These are phyloP conservation scores for Tricholauxania praeusta DNA, from an alignment of 2,888 invertebrate species.

Conservation along the genomic window DNA sequence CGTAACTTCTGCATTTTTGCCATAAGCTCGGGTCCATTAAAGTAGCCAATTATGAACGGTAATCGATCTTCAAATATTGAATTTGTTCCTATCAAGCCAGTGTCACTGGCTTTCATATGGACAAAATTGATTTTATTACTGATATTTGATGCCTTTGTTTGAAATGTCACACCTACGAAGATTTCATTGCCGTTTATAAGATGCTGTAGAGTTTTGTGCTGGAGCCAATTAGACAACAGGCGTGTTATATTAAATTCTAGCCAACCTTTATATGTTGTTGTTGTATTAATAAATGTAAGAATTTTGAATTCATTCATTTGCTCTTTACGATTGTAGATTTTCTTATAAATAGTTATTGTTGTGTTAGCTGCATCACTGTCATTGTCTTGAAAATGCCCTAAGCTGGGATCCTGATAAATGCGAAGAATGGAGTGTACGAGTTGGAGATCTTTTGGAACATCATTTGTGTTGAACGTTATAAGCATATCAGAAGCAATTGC, in stretches of 20 bases:
- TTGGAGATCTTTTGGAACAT: constrained; percentile 83
- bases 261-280: constrained; percentile 83
- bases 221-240: constrained; percentile 82
- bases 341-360: constrained; percentile 57
- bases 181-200: constrained; percentile 48
- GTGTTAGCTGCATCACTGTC: constrained; percentile 41
- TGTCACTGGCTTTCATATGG: constrained; percentile 76
- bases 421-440: constrained; percentile 85
- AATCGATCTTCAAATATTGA: constrained; percentile 78
- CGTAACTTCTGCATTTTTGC: constrained; percentile 69
- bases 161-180: constrained; percentile 52
- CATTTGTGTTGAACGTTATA: constrained; percentile 83
- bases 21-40: constrained; percentile 77
- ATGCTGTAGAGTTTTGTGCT: constrained; percentile 42
- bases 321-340: constrained; percentile 43
- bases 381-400: constrained; percentile 42
- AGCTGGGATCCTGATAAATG: constrained; percentile 74
- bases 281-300: constrained; percentile 79
- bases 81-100: constrained; percentile 76
- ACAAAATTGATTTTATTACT: constrained; percentile 69
- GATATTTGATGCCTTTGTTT: constrained; percentile 31
- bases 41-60: constrained; percentile 92
- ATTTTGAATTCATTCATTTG: constrained; percentile 72
- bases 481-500: constrained; percentile 43
- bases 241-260: constrained; percentile 84